These are phyloP conservation scores for Heliornis fulica DNA, from an alignment of 2,113 vertebrate species.

Conservation along the genomic window DNA sequence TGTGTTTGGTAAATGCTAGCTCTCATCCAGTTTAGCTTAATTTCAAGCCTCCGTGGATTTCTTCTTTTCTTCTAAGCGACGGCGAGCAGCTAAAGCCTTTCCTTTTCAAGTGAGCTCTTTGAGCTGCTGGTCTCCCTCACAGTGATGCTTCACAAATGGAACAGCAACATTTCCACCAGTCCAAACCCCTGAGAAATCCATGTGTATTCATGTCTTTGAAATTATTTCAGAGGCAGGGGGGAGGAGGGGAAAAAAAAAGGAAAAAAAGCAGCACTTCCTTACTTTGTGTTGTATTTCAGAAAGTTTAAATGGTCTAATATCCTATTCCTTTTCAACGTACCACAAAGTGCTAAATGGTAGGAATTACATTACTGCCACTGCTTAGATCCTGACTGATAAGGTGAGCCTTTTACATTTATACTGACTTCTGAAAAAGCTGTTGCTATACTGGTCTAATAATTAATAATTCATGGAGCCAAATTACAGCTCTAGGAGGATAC, in stretches of 20 bases:
- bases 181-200: constrained; percentile 26
- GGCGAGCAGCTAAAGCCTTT: neutral
- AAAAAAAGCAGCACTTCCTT: constrained; percentile 43
- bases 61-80: neutral
- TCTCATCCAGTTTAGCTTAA: neutral
- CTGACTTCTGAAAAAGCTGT: constrained; percentile 76
- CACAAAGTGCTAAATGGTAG: constrained; percentile 87
- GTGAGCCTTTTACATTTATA: constrained; percentile 83
- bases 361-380: constrained; percentile 81
- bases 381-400: constrained; percentile 88
- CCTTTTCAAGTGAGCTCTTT: neutral
- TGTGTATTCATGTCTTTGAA: constrained; percentile 16
- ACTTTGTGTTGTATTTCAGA: constrained; percentile 78
- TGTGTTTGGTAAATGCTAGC: neutral
- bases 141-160: neutral
- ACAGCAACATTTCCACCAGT: neutral
- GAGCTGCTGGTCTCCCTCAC: neutral
- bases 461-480: constrained; percentile 92
- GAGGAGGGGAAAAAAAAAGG: no score
- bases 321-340: constrained; percentile 77
- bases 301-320: constrained; percentile 80
- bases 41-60: neutral
- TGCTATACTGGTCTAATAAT: constrained; percentile 80
- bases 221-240: neutral
- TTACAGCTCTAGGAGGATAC: constrained; percentile 84